Evolutionary conservation across 2,888 invertebrate genomes (phyloP), one percentile per base, ranked within the genome.

Genomic region (Synanthedon formicaeformis): DNA sequence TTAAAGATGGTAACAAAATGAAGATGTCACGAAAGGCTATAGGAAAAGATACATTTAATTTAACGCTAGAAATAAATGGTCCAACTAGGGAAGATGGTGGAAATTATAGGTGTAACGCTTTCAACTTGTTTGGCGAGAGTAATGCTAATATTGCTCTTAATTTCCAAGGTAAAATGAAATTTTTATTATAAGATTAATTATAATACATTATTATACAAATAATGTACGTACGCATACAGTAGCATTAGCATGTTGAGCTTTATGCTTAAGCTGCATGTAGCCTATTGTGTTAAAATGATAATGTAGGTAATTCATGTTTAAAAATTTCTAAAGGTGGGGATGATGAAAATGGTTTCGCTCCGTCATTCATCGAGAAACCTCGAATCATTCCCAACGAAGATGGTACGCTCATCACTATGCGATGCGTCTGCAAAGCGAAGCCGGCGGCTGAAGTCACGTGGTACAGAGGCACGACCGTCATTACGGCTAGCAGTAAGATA

Each of bases 111-210:
- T 99, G 99, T 90, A 98, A 98, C 87, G 99, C 99, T 71, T 95
- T 97, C 90, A 99, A 99, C 91, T 92, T 94, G 83, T 94, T 93
- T 88, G 99, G 99, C 85, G 99, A 99, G 91, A 98, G 98, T 90
- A 99, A 99, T 90, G 99, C 99, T 71, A 99, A 99, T 89, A 99
- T 99, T 89, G 97, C 98, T 78, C 94, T 99, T 77, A 99, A 99
- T 89, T 97, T 99, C 91, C 96, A 97, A 95, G 97, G 97, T 96
- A 94, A 91, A 67, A 60, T 59, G 63, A 62, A 62, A 66, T 49
- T 48, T 64, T 60, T 55, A 62, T 62, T 53, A 56, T 60, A 59
- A 61, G 54, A 45, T 45, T 13, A 45, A 16, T 16, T 1, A 16
- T 16, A 13, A 8, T 45, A 14, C 13, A 45, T 60, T 61, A 63